Conservation (phyloP, 64 coral and sea anemone species). For the Stylophora pistillata region DNA sequence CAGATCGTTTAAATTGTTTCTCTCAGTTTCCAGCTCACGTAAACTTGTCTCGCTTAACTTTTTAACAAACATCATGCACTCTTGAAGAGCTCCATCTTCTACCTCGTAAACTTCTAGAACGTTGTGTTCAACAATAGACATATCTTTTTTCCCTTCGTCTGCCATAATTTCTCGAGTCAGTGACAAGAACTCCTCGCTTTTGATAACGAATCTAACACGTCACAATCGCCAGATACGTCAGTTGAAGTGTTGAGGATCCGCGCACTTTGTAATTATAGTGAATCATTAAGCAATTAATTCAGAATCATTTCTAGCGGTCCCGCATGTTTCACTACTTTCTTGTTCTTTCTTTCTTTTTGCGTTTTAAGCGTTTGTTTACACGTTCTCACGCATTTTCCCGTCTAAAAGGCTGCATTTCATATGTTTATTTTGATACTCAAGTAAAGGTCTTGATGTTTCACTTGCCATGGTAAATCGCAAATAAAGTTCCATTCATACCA, state of each 20-base stretch:
- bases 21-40: slow-evolving; percentile 77
- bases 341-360: too few species aligned
- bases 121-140: slow-evolving; percentile 83
- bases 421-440: too few species aligned
- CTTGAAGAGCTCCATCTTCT: slow-evolving; percentile 72
- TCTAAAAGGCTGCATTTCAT: too few species aligned
- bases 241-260: slow-evolving; percentile 1
- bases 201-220: slow-evolving; percentile 6
- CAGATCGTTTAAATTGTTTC: slow-evolving; percentile 72
- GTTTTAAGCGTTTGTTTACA: too few species aligned
- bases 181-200: background rate
- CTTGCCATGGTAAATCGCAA: too few species aligned
- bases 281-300: background rate
- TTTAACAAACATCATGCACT: slow-evolving; percentile 97
- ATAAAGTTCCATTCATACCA: too few species aligned
- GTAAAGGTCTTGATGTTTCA: too few species aligned
- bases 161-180: slow-evolving; percentile 10
- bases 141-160: slow-evolving; percentile 61
- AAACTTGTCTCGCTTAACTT: slow-evolving; percentile 93
- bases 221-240: slow-evolving; percentile 5
- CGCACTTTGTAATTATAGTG: slow-evolving; percentile 19
- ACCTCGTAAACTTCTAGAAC: slow-evolving; percentile 87
- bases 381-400: too few species aligned
- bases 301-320: background rate
- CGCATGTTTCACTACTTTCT: too few species aligned